Evolutionary conservation across 1,140 invertebrate species (phyloP).

Genomic region (Coenobita brevimanus): DNA sequence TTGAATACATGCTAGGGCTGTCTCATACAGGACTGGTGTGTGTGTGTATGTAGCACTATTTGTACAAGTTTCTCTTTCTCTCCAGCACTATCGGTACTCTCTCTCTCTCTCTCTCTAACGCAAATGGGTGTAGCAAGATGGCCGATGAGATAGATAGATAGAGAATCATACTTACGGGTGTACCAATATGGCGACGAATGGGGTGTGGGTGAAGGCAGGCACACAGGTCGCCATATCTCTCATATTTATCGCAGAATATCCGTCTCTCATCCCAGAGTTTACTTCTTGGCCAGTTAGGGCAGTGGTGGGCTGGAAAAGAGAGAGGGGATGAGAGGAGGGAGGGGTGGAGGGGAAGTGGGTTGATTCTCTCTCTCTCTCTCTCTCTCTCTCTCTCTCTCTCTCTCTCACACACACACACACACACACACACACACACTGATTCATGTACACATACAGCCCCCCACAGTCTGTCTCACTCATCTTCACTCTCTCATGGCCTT

Average conservation of each 20-base stretch:
- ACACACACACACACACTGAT: too few species aligned
- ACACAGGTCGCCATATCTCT: constrained; percentile 40
- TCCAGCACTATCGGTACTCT: too few species aligned
- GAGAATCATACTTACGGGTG: too few species aligned
- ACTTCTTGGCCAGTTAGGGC: constrained; percentile 12
- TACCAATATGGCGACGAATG: background rate
- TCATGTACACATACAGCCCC: background rate
- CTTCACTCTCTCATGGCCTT: background rate
- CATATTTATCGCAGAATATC: constrained; percentile 33
- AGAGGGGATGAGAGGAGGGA: background rate
- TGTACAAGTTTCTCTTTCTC: background rate
- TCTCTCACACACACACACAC: background rate
- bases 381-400: too few species aligned
- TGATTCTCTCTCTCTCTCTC: background rate
- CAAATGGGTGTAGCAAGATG: too few species aligned
- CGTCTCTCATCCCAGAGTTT: constrained; percentile 17
- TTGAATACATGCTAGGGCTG: too few species aligned
- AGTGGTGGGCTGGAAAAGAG: background rate
- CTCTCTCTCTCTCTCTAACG: too few species aligned
- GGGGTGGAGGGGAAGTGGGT: background rate
- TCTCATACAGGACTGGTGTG: too few species aligned
- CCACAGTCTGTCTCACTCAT: background rate
- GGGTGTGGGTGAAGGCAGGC: constrained; percentile 7
- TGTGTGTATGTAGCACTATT: background rate
- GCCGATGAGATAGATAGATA: too few species aligned